Conservation (phyloP, 2,797 vertebrate species). For the Chiloscyllium punctatum region DNA sequence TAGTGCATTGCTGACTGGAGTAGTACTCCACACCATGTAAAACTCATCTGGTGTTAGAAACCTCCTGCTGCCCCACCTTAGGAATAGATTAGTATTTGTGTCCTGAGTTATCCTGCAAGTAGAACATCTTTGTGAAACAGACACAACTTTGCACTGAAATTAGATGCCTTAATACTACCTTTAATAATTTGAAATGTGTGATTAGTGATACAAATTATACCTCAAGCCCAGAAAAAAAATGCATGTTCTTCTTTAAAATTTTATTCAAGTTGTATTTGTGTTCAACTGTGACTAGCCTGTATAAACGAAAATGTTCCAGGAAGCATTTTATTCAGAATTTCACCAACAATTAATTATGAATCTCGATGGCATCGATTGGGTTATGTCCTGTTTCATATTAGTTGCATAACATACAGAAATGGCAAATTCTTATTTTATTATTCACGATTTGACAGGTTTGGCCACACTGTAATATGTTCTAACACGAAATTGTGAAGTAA, state of each 20-base stretch:
- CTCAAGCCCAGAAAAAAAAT: not conserved
- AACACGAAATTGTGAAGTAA: not conserved
- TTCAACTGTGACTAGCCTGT: too few relatives aligned
- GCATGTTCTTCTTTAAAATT: not conserved
- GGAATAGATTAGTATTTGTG: not conserved
- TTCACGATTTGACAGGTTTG: not conserved
- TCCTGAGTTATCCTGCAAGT: not conserved
- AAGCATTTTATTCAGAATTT: not conserved
- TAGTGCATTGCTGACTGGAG: not conserved
- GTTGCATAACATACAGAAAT: not conserved
- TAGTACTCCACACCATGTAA: not conserved
- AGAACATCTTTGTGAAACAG: not conserved
- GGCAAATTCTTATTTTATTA: not conserved
- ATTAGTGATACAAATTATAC: not conserved
- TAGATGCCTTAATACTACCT: not conserved
- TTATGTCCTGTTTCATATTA: not conserved
- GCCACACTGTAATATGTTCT: not conserved
- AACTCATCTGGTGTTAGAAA: not conserved
- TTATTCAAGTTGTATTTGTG: not conserved
- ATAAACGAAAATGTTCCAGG: too few relatives aligned
- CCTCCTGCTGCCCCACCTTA: not conserved
- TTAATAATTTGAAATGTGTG: not conserved
- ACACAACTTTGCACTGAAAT: not conserved
- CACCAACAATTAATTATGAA: not conserved
- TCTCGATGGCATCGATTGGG: not conserved